These are phyloP conservation scores for Pipa parva DNA, from an alignment of 2,113 vertebrate species.

Conservation along the genomic window DNA sequence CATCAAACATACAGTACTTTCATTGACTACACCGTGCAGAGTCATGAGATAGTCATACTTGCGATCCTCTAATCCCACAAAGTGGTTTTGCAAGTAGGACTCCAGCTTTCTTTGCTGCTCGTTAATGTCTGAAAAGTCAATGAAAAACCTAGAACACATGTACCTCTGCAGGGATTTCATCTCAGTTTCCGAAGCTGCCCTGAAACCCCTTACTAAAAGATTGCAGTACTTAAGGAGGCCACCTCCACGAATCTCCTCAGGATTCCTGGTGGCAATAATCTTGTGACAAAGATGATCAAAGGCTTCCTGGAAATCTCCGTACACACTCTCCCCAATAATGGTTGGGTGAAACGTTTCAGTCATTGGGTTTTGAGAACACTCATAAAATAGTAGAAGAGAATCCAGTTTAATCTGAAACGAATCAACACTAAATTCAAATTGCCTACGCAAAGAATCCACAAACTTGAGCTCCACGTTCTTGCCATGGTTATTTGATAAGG, in stretches of 20 bases:
- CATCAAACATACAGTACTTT: conserved; percentile 98
- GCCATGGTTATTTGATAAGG: conserved; percentile 95
- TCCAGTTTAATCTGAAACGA: conserved; percentile 98
- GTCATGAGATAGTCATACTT: conserved; percentile 99
- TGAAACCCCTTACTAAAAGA: conserved; percentile 92
- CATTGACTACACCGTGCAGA: conserved; percentile 93
- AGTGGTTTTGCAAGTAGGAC: conserved; percentile 98
- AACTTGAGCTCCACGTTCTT: conserved; percentile 99
- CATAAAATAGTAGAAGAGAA: conserved; percentile 95
- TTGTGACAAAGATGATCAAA: conserved; percentile 94
- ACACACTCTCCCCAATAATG: conserved; percentile 94
- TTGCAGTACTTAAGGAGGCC: conserved; percentile 98
- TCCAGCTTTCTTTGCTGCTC: conserved; percentile 98
- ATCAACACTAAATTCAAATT: conserved; percentile 99
- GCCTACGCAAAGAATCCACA: conserved; percentile 91
- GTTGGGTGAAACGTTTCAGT: conserved; percentile 94
- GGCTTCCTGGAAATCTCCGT: conserved; percentile 88
- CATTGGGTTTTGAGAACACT: conserved; percentile 96
- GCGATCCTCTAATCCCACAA: conserved; percentile 96
- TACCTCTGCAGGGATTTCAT: conserved; percentile 98
- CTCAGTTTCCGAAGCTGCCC: conserved; percentile 82
- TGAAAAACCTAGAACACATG: conserved; percentile 98
- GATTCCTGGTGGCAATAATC: conserved; percentile 93
- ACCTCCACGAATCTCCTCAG: conserved; percentile 94
- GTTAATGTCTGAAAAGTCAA: conserved; percentile 95